Evolutionary conservation across 1,140 invertebrate species (phyloP).

Genomic region (Pollicipes pollicipes): DNA sequence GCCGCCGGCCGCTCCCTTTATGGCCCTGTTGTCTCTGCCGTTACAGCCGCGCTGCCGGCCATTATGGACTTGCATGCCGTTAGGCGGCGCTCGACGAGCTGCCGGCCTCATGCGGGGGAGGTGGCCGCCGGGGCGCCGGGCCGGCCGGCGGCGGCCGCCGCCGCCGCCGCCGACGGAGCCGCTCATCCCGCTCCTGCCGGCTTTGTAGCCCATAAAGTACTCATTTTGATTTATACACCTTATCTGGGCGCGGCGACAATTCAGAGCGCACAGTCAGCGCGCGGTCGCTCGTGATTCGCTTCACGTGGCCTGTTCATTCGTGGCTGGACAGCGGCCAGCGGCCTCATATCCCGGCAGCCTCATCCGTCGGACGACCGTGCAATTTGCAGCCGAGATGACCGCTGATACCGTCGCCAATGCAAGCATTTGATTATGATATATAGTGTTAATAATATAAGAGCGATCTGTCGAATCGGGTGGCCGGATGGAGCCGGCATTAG

Average conservation of each 20-base stretch:
- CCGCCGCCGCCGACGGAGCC: too few species aligned
- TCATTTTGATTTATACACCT: conserved; percentile 2
- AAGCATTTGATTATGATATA: not conserved
- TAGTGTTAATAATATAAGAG: not conserved
- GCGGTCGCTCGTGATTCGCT: not conserved
- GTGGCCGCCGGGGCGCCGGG: not conserved
- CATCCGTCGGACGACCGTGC: not conserved
- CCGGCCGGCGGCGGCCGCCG: too few species aligned
- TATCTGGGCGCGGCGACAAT: not conserved
- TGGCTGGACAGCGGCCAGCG: too few species aligned
- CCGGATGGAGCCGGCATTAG: not conserved
- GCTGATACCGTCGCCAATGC: not conserved
- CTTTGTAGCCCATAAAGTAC: conserved; percentile 1
- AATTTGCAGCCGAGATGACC: not conserved
- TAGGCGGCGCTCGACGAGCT: not conserved
- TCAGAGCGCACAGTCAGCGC: not conserved
- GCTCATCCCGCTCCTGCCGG: not conserved
- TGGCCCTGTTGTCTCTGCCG: not conserved
- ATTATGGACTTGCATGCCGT: not conserved
- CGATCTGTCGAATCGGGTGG: not conserved
- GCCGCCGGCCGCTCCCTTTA: not conserved
- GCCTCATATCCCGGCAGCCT: not conserved
- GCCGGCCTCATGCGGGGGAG: too few species aligned
- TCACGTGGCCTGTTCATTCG: not conserved
- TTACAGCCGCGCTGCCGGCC: not conserved